These are phyloP conservation scores for Raphicerus campestris DNA, from an alignment of 2,113 vertebrate species.

Conservation along the genomic window DNA sequence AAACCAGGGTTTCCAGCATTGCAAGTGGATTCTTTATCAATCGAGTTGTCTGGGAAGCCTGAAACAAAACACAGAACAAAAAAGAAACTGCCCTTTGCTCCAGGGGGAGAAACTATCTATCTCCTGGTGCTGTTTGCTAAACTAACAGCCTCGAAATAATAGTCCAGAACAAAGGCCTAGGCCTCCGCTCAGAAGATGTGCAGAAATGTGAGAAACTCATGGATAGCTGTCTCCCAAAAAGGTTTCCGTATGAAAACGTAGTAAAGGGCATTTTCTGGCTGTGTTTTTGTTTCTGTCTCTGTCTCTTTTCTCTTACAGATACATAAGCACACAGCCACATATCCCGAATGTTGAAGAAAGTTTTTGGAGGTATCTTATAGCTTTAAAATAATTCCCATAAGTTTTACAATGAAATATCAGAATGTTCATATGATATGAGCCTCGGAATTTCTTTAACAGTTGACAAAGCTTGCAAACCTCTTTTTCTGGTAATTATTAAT, in stretches of 20 bases:
- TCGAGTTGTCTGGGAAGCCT: not conserved
- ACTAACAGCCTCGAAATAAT: not conserved
- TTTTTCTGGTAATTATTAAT: not conserved
- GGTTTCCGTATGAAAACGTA: not conserved
- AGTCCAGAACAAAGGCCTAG: not conserved
- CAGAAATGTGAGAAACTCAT: not conserved
- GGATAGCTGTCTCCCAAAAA: not conserved
- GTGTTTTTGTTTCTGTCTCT: not conserved
- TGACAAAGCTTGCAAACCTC: not conserved
- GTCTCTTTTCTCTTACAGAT: not conserved
- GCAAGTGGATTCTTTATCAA: not conserved
- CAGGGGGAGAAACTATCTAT: not conserved
- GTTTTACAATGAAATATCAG: not conserved
- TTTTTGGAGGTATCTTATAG: not conserved
- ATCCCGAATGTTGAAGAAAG: not conserved
- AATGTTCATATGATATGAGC: not conserved
- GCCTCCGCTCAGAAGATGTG: not conserved
- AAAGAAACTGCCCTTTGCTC: not conserved
- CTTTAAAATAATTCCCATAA: not conserved
- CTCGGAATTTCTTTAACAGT: not conserved
- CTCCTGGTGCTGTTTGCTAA: not conserved
- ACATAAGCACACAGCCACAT: not conserved
- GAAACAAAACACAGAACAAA: not conserved
- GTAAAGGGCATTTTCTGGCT: not conserved
- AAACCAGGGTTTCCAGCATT: not conserved